A percentile compares a stretch with the other conserved stretches of the same genome.
These are phyloP conservation scores for Bombus fervidus DNA, from an alignment of 1,140 invertebrate species.

Conservation along the genomic window DNA sequence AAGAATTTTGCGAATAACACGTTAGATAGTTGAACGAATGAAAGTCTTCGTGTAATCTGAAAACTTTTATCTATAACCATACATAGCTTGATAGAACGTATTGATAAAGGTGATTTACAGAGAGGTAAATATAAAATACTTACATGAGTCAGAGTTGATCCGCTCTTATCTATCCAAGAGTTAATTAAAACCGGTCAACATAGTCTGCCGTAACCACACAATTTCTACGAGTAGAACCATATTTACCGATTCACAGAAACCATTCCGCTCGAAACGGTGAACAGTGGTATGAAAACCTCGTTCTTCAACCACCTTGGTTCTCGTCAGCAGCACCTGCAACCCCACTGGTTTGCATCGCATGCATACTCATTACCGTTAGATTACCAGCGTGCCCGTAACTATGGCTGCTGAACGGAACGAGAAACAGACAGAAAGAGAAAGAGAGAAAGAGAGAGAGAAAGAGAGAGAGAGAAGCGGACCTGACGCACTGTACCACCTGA, in stretches of 20 bases:
- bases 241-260: background rate
- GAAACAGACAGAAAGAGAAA: background rate
- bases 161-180: background rate
- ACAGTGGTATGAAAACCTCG: background rate
- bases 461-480: background rate
- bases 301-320: background rate
- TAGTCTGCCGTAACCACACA: no score
- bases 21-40: background rate
- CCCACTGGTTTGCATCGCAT: slow-evolving; percentile 14
- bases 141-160: background rate
- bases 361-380: slow-evolving; percentile 39
- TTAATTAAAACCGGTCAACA: background rate
- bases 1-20: no score
- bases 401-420: background rate
- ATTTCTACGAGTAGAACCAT: background rate
- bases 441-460: background rate
- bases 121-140: background rate
- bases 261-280: background rate
- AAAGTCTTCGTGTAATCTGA: background rate
- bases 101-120: background rate
- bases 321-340: slow-evolving; percentile 27
- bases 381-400: background rate
- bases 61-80: background rate
- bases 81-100: background rate
- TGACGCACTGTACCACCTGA: slow-evolving; percentile 1